Percentiles rank a stretch among this genome's conserved stretches.
These are phyloP conservation scores for Chamaetylas fuelleborni DNA, from an alignment of 2,113 vertebrate species.

Conservation along the genomic window DNA sequence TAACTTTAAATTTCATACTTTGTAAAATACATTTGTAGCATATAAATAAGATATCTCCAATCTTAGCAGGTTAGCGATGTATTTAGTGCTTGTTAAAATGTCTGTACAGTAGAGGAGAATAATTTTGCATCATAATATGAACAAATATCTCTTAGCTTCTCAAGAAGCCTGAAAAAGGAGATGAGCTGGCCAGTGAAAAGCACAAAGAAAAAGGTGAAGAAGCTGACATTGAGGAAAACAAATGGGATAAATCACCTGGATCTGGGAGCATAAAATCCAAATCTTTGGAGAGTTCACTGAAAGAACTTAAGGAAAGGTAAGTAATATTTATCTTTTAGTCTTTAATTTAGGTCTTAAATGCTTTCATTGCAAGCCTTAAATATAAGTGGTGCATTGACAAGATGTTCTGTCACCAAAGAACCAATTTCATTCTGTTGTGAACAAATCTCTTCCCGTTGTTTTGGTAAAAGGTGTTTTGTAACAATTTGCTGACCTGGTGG, in stretches of 20 bases:
- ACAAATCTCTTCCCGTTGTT: neutral
- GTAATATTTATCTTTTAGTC: neutral
- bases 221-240: constrained; percentile 78
- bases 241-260: constrained; percentile 78
- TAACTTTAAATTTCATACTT: neutral
- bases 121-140: neutral
- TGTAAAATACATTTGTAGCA: neutral
- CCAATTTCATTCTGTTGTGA: neutral
- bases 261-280: constrained; percentile 75
- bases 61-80: neutral
- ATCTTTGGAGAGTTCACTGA: constrained; percentile 48
- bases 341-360: neutral
- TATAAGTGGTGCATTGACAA: neutral
- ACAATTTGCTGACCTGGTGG: neutral
- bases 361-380: neutral
- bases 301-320: constrained; percentile 88
- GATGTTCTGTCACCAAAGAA: neutral
- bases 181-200: constrained; percentile 83
- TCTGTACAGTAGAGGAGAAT: neutral
- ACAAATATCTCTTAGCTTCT: constrained; percentile 83
- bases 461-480: neutral
- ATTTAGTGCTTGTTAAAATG: neutral
- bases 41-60: neutral
- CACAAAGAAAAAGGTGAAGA: constrained; percentile 86
- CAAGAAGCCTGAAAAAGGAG: constrained; percentile 92